Conservation (phyloP, 2,113 vertebrate genomes). For the Nothoprocta pentlandii region DNA sequence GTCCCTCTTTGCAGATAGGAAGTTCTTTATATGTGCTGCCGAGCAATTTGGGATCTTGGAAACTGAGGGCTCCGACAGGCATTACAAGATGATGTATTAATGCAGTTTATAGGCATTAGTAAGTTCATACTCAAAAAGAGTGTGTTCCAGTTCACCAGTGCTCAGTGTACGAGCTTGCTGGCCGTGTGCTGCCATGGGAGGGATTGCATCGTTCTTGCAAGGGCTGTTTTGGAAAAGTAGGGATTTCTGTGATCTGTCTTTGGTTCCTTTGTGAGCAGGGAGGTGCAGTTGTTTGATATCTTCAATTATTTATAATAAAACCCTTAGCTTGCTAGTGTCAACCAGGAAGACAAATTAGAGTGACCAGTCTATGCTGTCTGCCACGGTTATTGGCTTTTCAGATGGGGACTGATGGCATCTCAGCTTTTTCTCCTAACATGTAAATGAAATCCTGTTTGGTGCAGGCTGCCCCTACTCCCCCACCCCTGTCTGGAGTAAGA, state of each 20-base stretch:
- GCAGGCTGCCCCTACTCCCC: background rate
- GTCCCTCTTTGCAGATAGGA: background rate
- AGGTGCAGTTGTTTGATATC: background rate
- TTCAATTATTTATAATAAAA: background rate
- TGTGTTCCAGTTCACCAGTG: background rate
- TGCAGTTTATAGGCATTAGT: background rate
- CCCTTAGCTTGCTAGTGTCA: background rate
- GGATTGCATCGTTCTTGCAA: slow-evolving; percentile 17
- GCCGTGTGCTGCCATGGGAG: background rate
- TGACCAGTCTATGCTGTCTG: background rate
- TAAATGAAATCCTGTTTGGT: background rate
- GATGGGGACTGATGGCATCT: background rate
- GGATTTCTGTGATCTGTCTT: background rate
- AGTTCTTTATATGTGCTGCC: background rate
- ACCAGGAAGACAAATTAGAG: background rate
- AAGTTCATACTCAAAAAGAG: background rate
- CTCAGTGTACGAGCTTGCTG: background rate
- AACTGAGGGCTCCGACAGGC: background rate
- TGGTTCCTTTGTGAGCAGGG: background rate
- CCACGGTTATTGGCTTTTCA: background rate
- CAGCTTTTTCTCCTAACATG: background rate
- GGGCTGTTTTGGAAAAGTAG: background rate
- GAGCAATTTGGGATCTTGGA: background rate
- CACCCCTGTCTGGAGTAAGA: background rate
- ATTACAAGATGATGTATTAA: background rate